A percentile compares a stretch with the other conserved stretches of the same genome.
These are phyloP conservation scores for Esox masquinongy DNA, from an alignment of 2,797 vertebrate species.

Conservation along the genomic window DNA sequence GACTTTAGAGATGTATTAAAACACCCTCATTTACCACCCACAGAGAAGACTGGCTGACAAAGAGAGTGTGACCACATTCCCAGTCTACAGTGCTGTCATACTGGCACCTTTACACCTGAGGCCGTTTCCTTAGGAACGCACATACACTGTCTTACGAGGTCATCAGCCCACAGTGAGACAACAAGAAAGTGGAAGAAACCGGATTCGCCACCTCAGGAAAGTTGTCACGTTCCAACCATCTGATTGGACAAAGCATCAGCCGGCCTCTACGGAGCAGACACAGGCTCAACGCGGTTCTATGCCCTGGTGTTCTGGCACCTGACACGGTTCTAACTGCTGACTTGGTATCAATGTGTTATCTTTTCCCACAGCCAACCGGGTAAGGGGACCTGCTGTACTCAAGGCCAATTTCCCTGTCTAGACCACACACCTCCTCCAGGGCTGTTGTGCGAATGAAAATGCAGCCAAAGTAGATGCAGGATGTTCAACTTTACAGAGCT, in stretches of 20 bases:
- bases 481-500: too few relatives aligned
- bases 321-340: background rate
- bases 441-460: too few relatives aligned
- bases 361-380: background rate
- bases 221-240: too few relatives aligned
- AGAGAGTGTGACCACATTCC: background rate
- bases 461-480: too few relatives aligned
- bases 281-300: background rate
- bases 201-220: background rate
- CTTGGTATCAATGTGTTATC: background rate
- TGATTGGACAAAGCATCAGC: too few relatives aligned
- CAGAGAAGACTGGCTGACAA: background rate
- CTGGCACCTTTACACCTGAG: conserved; percentile 32
- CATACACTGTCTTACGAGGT: background rate
- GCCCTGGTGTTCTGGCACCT: background rate
- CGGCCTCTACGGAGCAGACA: background rate
- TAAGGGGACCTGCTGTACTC: background rate
- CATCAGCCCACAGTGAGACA: background rate
- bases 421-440: too few relatives aligned
- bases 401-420: background rate
- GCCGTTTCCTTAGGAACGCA: conserved; percentile 1
- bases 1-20: background rate
- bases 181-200: background rate
- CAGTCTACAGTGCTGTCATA: conserved; percentile 13
- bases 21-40: background rate